Conservation (phyloP, 2,888 invertebrate species). For the Dolomedes plantarius region DNA sequence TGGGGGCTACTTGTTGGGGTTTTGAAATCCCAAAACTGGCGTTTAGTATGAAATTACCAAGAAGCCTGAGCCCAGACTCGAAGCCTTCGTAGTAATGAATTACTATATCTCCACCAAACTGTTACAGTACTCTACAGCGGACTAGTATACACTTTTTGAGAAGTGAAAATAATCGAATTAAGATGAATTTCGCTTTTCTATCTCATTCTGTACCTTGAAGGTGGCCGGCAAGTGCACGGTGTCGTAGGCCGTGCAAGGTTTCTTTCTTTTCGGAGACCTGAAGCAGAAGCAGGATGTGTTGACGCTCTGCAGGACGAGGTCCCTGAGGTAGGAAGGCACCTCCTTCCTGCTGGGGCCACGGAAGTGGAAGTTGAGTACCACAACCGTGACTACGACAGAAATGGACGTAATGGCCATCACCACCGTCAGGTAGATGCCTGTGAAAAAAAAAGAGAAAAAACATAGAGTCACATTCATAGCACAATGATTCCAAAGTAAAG, state of each 20-base stretch:
- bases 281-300: conserved; percentile 64
- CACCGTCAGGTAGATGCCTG: conserved; percentile 80
- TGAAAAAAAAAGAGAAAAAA: not conserved
- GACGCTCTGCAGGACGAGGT: conserved; percentile 67
- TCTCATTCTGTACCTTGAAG: conserved; percentile 56
- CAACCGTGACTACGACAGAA: conserved; percentile 79
- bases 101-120: too few species aligned
- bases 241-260: conserved; percentile 31
- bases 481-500: too few species aligned
- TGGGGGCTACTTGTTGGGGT: too few species aligned
- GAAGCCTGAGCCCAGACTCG: too few species aligned
- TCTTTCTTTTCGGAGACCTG: conserved; percentile 37
- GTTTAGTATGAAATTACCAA: too few species aligned
- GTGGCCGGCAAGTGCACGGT: conserved; percentile 24
- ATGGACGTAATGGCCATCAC: conserved; percentile 81
- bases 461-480: too few species aligned
- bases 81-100: too few species aligned
- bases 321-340: conserved; percentile 78
- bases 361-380: conserved; percentile 81
- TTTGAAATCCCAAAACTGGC: too few species aligned
- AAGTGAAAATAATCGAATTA: too few species aligned
- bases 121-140: too few species aligned
- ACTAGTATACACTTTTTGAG: too few species aligned
- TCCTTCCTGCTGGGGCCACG: conserved; percentile 79
- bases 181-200: too few species aligned